phyloP scores from a whole-genome alignment of 1,140 invertebrate species.

The Drosophila bifasciata region DNA sequence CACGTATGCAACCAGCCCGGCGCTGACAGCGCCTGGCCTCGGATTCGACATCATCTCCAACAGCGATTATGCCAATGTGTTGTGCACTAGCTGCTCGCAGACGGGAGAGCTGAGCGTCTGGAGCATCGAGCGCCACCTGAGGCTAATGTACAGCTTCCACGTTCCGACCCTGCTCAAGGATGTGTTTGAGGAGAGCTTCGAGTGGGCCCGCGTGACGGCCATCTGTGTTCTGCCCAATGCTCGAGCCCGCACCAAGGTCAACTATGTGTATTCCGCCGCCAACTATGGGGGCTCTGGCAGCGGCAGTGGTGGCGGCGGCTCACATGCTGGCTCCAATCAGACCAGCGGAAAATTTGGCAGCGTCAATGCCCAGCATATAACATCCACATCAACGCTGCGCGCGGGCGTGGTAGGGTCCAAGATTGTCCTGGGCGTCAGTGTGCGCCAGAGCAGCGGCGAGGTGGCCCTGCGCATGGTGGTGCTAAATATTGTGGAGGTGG shows the following conservation, averaged over 20 bases:
- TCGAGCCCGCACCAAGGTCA: slow-evolving; percentile 72
- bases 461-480: slow-evolving; percentile 76
- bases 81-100: slow-evolving; percentile 87
- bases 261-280: slow-evolving; percentile 63
- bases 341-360: slow-evolving; percentile 50
- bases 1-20: slow-evolving; percentile 94
- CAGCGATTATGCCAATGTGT: slow-evolving; percentile 87
- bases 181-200: slow-evolving; percentile 72
- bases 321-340: slow-evolving; percentile 31
- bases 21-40: slow-evolving; percentile 85
- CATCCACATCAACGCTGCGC: slow-evolving; percentile 78
- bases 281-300: slow-evolving; percentile 45
- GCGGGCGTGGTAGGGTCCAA: slow-evolving; percentile 80
- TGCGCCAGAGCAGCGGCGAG: slow-evolving; percentile 74
- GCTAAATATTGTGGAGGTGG: slow-evolving; percentile 72
- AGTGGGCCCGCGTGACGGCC: slow-evolving; percentile 73
- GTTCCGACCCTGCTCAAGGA: slow-evolving; percentile 74
- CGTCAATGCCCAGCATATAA: slow-evolving; percentile 67
- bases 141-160: slow-evolving; percentile 76
- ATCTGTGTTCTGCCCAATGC: slow-evolving; percentile 80
- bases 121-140: slow-evolving; percentile 90
- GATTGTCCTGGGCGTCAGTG: slow-evolving; percentile 72
- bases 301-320: slow-evolving; percentile 25
- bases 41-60: slow-evolving; percentile 86
- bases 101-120: slow-evolving; percentile 87